These are phyloP conservation scores for Neomonachus schauinslandi DNA, from an alignment of 2,113 vertebrate genomes.

Conservation along the genomic window DNA sequence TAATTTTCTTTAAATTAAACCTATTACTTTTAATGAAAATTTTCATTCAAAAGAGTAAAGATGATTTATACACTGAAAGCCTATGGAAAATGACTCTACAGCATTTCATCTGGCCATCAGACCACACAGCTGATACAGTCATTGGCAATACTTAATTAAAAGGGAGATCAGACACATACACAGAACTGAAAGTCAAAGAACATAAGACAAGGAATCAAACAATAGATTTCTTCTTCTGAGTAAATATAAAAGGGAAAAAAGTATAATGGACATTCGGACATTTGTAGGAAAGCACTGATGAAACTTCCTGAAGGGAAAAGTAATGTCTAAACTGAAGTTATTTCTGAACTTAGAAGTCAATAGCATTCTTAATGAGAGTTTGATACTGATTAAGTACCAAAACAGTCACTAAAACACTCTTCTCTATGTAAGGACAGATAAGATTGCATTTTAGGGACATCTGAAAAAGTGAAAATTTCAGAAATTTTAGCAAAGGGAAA, in stretches of 20 bases:
- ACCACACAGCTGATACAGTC: not conserved
- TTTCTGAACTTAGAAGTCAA: conserved; percentile 50
- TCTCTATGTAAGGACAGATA: not conserved
- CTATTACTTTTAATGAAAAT: conserved; percentile 16
- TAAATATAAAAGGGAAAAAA: not conserved
- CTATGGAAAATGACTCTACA: not conserved
- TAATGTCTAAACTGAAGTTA: conserved; percentile 10
- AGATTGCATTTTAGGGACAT: not conserved
- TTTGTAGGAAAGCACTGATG: not conserved
- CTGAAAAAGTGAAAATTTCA: not conserved
- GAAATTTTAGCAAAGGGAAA: conserved; percentile 35
- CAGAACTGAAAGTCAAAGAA: not conserved
- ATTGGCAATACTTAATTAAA: not conserved
- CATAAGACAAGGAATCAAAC: not conserved
- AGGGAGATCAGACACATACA: not conserved
- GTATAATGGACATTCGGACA: not conserved
- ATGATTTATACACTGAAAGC: not conserved
- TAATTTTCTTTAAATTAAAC: conserved; percentile 29
- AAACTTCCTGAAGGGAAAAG: conserved; percentile 21
- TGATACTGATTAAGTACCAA: not conserved
- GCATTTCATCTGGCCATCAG: not conserved
- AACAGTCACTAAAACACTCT: not conserved
- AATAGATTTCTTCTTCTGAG: not conserved
- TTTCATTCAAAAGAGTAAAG: not conserved
- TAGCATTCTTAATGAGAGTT: not conserved